Evolutionary conservation across 2,113 vertebrate species (phyloP), one percentile per base, ranked within the genome.

Genomic region (Sander vitreus): DNA sequence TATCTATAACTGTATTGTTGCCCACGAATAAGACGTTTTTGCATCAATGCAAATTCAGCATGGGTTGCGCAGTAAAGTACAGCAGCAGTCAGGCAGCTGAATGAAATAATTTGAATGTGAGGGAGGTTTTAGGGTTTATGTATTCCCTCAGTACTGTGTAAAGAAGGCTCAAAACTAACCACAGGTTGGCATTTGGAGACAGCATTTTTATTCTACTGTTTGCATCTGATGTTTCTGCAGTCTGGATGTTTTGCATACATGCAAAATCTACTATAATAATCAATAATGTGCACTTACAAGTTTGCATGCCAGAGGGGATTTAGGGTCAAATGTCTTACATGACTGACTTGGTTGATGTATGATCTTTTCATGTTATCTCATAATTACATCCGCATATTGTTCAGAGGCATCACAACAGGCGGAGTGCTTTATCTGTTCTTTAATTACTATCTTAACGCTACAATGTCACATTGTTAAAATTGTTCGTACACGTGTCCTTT

Each of bases 1-100:
- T 96, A 96, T 95, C 93, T 96, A 25, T 90, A 95, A 95, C 95
- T 91, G 90, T 94, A 66, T 87, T 93, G 76, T 92, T 77, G 71
- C 91, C 86, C 75, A 78, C 87, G 65, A 84, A 86, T 89, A 76
- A 89, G 85, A 93, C 88, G 93, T 88, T 92, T 93, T 88, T 90
- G 91, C 92, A 90, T 94, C 13, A 8, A 92, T 90, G 91, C 82
- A 88, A 89, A 91, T 72, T 43, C 19, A 59, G 14, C 14, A 19
- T 36, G 66, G 39, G 23, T 19, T 62, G 23, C 23, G 27, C 48
- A 15, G 36, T 36, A 58, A 48, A 48, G 30, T 55, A 78, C 45
- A 71, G 30, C 50, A 71, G 45, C 47, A 27, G 51, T 54, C 36
- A 30, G 16, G 30, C 13, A 66, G 25, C 69, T 50, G 58, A 69